Evolutionary conservation across 2,888 invertebrate genomes (phyloP).

Genomic region (Cryptocheilus praepositus): DNA sequence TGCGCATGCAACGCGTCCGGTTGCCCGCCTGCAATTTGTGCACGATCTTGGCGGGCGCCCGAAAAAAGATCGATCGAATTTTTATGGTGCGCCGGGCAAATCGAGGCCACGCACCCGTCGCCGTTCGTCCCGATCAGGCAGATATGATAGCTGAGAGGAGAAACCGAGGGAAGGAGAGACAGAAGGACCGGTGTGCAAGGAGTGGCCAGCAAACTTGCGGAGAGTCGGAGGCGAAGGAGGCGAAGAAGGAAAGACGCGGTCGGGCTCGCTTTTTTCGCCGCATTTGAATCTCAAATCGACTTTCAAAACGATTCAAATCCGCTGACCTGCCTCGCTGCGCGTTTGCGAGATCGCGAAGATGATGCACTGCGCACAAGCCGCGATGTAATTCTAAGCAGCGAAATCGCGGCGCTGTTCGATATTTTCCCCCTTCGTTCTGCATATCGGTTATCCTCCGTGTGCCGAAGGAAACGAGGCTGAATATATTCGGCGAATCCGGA

Average conservation of each 20-base stretch:
- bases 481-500: no score
- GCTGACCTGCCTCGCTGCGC: neutral
- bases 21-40: constrained; percentile 37
- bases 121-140: constrained; percentile 15
- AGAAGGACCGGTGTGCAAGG: neutral
- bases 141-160: constrained; percentile 10
- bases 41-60: constrained; percentile 29
- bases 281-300: constrained; percentile 47
- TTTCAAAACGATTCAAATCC: constrained; percentile 49
- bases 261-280: constrained; percentile 3
- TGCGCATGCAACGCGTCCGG: constrained; percentile 15
- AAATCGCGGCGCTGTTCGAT: neutral
- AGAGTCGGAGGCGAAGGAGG: neutral
- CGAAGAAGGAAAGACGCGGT: constrained; percentile 10
- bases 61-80: constrained; percentile 42
- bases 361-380: neutral
- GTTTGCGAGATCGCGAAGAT: constrained; percentile 27
- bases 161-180: neutral
- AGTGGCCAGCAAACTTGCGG: no score
- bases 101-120: constrained; percentile 34
- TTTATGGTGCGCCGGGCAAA: constrained; percentile 28
- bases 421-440: no score
- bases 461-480: no score
- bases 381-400: constrained; percentile 6
- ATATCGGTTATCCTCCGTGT: no score